Conservation (phyloP, 2,888 invertebrate genomes). For the Syritta pipiens region DNA sequence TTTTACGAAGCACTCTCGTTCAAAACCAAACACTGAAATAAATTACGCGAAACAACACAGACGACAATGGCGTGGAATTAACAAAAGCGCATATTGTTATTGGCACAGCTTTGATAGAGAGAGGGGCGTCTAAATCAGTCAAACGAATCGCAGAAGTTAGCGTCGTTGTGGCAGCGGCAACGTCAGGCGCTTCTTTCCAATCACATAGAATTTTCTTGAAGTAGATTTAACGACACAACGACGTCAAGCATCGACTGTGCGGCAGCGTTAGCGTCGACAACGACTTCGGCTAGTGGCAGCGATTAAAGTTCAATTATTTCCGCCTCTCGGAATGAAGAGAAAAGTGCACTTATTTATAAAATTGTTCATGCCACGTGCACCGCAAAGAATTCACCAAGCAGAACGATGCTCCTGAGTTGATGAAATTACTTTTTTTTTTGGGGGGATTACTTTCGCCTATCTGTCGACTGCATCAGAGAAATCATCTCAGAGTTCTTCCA, state of each 20-base stretch:
- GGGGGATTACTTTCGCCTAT: background rate
- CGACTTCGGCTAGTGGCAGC: constrained; percentile 15
- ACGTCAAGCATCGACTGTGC: background rate
- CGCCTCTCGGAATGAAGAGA: constrained; percentile 41
- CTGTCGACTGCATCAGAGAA: no score
- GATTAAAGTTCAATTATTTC: constrained; percentile 66
- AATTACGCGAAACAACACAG: constrained; percentile 20
- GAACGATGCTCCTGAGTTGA: constrained; percentile 2
- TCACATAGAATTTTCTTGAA: constrained; percentile 42
- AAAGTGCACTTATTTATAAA: constrained; percentile 49
- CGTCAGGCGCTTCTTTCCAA: constrained; percentile 12
- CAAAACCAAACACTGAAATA: constrained; percentile 11
- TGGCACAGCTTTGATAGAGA: constrained; percentile 49
- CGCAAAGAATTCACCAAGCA: constrained; percentile 19
- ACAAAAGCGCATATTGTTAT: constrained; percentile 58
- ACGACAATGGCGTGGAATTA: constrained; percentile 25
- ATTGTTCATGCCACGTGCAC: constrained; percentile 48
- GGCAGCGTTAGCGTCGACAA: background rate
- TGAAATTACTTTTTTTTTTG: constrained; percentile 3
- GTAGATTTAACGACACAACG: constrained; percentile 11
- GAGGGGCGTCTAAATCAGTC: constrained; percentile 55
- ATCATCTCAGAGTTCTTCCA: no score
- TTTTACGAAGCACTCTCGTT: constrained; percentile 2
- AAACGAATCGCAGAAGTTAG: constrained; percentile 27
- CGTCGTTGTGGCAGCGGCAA: background rate